Evolutionary conservation across 2,888 invertebrate species (phyloP), one percentile per base, ranked within the genome.

Genomic region (Archips crataeganus): DNA sequence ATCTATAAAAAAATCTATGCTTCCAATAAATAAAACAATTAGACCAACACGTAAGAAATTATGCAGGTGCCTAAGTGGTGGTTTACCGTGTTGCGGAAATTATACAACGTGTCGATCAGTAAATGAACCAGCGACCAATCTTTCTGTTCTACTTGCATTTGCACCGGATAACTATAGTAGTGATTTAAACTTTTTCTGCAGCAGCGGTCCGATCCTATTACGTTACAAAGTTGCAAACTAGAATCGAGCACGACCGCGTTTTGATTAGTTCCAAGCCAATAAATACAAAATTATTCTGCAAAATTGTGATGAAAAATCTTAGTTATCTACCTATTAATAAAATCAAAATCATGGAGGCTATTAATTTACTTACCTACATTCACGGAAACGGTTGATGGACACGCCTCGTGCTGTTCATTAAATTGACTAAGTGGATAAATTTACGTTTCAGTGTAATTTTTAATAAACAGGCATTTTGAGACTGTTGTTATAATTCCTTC

Each of bases 301-400:
- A 51, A 65, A 49, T 65, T 36, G 34, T 36, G 49, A 51, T 34
- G 34, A 47, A 64, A 64, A 32, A 23, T 61, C 23, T 10, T n/a
- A 47, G 11, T 47, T 36, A 88, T 0, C 87, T 49, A 54, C 23
- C 9, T 54, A 54, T 23, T 54, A 51, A 49, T 54, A 59, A 60
- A 39, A 39, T 39, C 60, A 36, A 60, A 60, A 39, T 39, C 39
- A 39, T 57, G 32, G 11, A 9, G 51, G 8, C 51, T 15, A 54
- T 15, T 15, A 2, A 54, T 1, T 23, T 23, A 23, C 23, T 54
- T 54, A 23, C 23, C 23, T 54, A 49, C 49, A 54, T 54, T 23
- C n/a, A 49, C 5, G 6, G n/a, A 49, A 54, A 57, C 13, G 57
- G 32, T 57, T 57, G 23, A 10, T 32, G 57, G 11, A 57, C 57